These are phyloP conservation scores for Thunnus albacares DNA, from an alignment of 2,797 vertebrate species.

Conservation along the genomic window DNA sequence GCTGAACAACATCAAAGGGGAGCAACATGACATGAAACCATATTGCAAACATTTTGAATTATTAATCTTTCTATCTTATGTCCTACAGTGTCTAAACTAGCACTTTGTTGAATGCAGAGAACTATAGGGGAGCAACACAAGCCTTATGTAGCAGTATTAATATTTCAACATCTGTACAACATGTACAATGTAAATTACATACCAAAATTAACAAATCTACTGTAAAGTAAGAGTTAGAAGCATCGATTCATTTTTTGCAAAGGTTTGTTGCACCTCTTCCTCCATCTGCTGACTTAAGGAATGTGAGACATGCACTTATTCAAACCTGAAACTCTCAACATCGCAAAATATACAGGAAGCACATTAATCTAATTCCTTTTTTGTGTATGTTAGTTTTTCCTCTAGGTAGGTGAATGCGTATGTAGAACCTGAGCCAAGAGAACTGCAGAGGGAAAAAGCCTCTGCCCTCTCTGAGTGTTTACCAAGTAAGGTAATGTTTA, in stretches of 20 bases:
- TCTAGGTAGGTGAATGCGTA: conserved; percentile 57
- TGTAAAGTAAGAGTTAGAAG: neutral
- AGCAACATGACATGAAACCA: neutral
- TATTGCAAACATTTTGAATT: neutral
- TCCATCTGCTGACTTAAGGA: conserved; percentile 19
- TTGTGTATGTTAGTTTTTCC: conserved; percentile 39
- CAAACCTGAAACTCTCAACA: conserved; percentile 35
- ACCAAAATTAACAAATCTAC: neutral
- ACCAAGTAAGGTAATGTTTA: conserved; percentile 87
- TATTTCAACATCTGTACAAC: neutral
- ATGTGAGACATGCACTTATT: conserved; percentile 13
- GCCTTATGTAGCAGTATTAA: neutral
- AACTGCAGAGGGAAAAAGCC: conserved; percentile 45
- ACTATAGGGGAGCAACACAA: neutral
- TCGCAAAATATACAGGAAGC: conserved; percentile 24
- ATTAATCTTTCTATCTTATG: neutral
- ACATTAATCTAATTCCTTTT: conserved; percentile 33
- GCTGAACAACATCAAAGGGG: neutral
- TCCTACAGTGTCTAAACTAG: neutral
- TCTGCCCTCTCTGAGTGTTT: conserved; percentile 58
- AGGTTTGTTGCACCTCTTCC: neutral
- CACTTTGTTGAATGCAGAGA: neutral
- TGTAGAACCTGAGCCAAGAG: conserved; percentile 65
- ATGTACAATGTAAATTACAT: neutral
- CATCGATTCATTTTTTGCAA: neutral